Evolutionary conservation across 2,888 invertebrate genomes (phyloP), one percentile per base, ranked within the genome.

Genomic region (Shargacucullia verbasci): DNA sequence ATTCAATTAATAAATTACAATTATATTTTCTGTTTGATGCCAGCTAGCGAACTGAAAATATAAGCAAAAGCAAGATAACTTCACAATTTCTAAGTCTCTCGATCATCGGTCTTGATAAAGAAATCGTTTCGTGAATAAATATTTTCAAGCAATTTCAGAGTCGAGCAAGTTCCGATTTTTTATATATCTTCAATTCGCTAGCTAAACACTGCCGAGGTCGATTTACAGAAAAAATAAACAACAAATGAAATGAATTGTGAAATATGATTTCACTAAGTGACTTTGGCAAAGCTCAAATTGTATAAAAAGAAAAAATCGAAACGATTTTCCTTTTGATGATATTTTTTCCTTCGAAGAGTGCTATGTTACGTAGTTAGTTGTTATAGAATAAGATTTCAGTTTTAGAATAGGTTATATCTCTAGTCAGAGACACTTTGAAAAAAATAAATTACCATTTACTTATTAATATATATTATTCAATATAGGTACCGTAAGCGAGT

Each of bases 381-480:
- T 86, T 85, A 53, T 84, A 84, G 74, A 70, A 66, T 88, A 88
- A 86, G 82, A 73, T 80, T 88, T 90, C 87, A 87, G 85, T 89
- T 87, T 66, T 92, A 92, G 90, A 78, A 83, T 91, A 91, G 87
- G 81, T 84, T 86, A 84, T 88, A 91, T 92, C 91, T 93, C 94
- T 94, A 94, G 94, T 94, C 94, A 94, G 93, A 90, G 94, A 94
- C 87, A 84, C 80, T 88, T 88, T 90, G 87, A 89, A 87, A 87
- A 85, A 84, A 68, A 78, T n/a, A 84, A 88, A 91, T 91, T 92
- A 92, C 94, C 92, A 92, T 91, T 92, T 91, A 90, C 87, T 89
- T 91, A 90, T 90, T 89, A 89, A 86, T 89, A 87, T 90, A 87
- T 87, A 87, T 86, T 87, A 87, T 88, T 86, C 80, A 83, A 78